These are phyloP conservation scores for Bufotes viridis DNA, from an alignment of 2,797 vertebrate species.

Conservation along the genomic window DNA sequence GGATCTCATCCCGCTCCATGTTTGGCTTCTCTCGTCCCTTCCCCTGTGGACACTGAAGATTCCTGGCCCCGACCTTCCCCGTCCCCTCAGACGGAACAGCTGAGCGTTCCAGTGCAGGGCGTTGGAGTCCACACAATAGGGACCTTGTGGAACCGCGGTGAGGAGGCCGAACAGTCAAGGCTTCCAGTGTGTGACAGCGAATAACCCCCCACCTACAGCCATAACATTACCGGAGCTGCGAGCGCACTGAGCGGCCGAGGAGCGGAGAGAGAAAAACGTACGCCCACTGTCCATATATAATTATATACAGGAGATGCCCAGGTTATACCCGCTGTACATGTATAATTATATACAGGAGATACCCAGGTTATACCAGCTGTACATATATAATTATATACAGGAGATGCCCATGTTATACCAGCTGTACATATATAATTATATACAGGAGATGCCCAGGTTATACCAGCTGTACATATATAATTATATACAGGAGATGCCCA, in stretches of 20 bases:
- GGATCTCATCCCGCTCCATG: not conserved
- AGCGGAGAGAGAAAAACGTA: not conserved
- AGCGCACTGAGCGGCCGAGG: constrained; percentile 44
- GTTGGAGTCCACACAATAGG: constrained; percentile 69
- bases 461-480: not conserved
- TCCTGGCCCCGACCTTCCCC: not conserved
- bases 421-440: not conserved
- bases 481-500: not conserved
- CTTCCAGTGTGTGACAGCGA: constrained; percentile 44
- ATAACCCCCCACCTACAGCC: constrained; percentile 63
- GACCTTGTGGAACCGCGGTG: constrained; percentile 68
- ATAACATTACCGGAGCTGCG: constrained; percentile 66
- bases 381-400: not conserved
- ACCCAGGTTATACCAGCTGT: not conserved
- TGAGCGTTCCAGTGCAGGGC: constrained; percentile 17
- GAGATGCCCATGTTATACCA: not conserved
- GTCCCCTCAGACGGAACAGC: constrained; percentile 66
- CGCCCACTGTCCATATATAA: not conserved
- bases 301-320: not conserved
- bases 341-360: not conserved
- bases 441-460: not conserved
- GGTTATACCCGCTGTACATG: not conserved
- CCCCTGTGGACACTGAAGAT: constrained; percentile 64
- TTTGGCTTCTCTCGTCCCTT: constrained; percentile 62
- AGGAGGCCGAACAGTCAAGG: constrained; percentile 55